Base-by-base conservation (phyloP, 1,140 invertebrate species). In the Penaeus japonicus region DNA sequence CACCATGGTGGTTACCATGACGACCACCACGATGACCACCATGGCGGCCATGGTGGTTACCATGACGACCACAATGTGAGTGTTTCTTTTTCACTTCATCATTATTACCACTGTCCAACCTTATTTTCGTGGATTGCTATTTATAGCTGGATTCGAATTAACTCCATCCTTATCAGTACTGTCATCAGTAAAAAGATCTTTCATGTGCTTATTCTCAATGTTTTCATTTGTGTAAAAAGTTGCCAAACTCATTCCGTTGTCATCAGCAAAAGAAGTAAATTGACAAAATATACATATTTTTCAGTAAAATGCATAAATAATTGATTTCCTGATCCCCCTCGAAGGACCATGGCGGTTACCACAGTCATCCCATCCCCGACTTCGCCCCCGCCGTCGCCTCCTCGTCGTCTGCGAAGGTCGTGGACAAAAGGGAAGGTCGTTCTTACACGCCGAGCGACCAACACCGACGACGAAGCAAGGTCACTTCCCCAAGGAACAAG, bases 351-450 rank as follows among this genome's bases (percentile, higher is more conserved):
- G 86, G 81, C 12, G 92, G 92, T 20, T 90, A 91, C 62, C 91
- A 92, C 91, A 92, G 91, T 77, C 91, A 92, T 53, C 91, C 91
- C 18, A 91, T 92, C 1, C 91, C 91, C 27, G 79, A 91, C 24
- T 84, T 65, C 75, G 53, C 80, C 2, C 80, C 54, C n/a, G 75
- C 83, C 4, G 73, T 59, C 17, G 53, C 59, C 24, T 73, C 35
- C 35, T 30, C 39, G 78, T 27, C 78, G 35, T 54, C 39, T 27
- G 22, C 53, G 47, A n/a, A 39, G n/a, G 22, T 53, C 12, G 39
- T 53, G 55, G 55, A 53, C 12, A n/a, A 53, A 53, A 80, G 47
- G 22, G 78, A 27, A 5, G 35, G 39, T 53, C 18, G 30, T 1
- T 5, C 55, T 24, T n/a, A 80, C 78, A 30, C n/a, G 4, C 27